Conservation (phyloP, 2,113 vertebrate genomes). For the Cyprinodon variegatus region DNA sequence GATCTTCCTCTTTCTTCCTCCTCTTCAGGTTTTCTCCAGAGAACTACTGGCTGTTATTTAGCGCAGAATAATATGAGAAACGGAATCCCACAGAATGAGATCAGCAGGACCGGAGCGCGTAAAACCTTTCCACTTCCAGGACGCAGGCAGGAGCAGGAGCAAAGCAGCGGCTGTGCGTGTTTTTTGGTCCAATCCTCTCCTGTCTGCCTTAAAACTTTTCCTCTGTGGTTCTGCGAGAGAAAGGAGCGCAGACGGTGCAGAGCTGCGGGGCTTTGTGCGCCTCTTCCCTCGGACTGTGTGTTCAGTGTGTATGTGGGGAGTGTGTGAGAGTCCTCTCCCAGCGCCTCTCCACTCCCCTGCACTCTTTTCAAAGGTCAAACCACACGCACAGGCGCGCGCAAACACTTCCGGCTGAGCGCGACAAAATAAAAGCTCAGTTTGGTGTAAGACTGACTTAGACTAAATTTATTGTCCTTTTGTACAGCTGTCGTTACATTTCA, state of each 20-base stretch:
- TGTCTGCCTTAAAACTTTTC: slow-evolving; percentile 60
- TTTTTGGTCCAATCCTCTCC: slow-evolving; percentile 3
- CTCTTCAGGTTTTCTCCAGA: slow-evolving; percentile 19
- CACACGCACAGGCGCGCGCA: neutral
- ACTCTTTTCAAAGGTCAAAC: slow-evolving; percentile 33
- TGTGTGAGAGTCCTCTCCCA: slow-evolving; percentile 54
- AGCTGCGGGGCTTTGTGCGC: slow-evolving; percentile 60
- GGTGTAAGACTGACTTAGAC: no score
- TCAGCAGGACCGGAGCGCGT: neutral
- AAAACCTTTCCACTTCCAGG: neutral
- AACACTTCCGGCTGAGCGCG: slow-evolving; percentile 13
- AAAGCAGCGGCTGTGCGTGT: neutral
- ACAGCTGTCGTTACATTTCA: no score
- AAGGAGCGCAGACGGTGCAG: slow-evolving; percentile 25
- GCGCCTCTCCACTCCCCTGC: slow-evolving; percentile 71
- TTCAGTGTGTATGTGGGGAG: slow-evolving; percentile 30
- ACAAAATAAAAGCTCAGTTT: slow-evolving; percentile 10
- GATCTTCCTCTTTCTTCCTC: slow-evolving; percentile 10
- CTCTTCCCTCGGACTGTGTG: slow-evolving; percentile 51
- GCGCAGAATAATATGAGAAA: neutral
- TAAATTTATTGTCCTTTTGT: no score
- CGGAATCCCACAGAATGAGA: slow-evolving; percentile 3
- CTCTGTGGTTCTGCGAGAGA: slow-evolving; percentile 15
- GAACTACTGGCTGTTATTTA: slow-evolving; percentile 12
- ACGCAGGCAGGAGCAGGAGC: neutral